Base-by-base conservation (phyloP, 2,888 invertebrate species). In the Tachina lurida region DNA sequence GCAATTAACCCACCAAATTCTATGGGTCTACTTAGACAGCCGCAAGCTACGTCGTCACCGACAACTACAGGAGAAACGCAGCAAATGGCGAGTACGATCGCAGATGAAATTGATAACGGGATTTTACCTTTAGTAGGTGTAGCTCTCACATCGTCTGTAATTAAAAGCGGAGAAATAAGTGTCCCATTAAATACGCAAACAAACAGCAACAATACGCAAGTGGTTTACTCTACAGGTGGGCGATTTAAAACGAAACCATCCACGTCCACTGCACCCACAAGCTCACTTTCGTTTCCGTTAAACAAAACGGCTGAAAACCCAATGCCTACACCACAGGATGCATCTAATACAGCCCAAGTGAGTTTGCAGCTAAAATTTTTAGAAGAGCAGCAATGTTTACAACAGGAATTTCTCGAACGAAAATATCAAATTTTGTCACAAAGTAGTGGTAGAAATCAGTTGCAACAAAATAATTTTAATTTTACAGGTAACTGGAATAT, bases 1-100 rank as follows among this genome's bases (percentile, higher is more conserved):
- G n/a, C n/a, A n/a, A n/a, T n/a, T n/a, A n/a, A n/a, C n/a, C n/a
- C n/a, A n/a, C n/a, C n/a, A n/a, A n/a, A n/a, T n/a, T 54, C 54
- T 54, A 19, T 45, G 12, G 47, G 31, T 71, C n/a, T 41, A 52
- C 49, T 10, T 43, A 65, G 13, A 19, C 62, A 63, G 74, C 74
- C 74, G 62, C 74, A 63, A 52, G 74, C 63, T 63, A 41, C 74
- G 49, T 75, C 63, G 63, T 75, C 74, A 41, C 74, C 63, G 31
- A 75, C 49, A n/a, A 15, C 8, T 13, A 13, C 19, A 41, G 63
- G 75, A 45, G 56, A 65, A 31, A n/a, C 4, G 22, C 43, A 56
- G 54, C 43, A 45, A 17, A 15, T n/a, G n/a, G 47, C 45, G 17
- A 45, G 56, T 65, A 67, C 9, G 63, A 63, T 9, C 12, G 8